Base-by-base conservation (phyloP, 2,797 vertebrate genomes). In the Ctenosaura bakeri region DNA sequence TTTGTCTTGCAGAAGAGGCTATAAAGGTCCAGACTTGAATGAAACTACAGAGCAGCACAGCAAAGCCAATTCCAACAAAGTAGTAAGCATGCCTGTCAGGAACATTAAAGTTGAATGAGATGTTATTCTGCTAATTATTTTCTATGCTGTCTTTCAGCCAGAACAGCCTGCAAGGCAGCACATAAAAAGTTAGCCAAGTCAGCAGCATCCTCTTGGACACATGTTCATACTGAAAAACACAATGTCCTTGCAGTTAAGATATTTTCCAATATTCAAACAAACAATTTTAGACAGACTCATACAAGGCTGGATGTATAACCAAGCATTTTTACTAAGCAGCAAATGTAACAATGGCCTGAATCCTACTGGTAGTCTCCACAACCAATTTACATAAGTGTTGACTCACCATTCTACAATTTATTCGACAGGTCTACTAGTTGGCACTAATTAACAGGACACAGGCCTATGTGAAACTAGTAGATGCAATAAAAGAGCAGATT, bases 1-100 rank as follows among this genome's bases (percentile, higher is more conserved):
- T 96, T 92, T 98, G 97, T 82, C 96, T 97, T 0, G 95, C 80
- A 73, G 97, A 97, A 59, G 96, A 76, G 56, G 96, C 22, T 59
- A 97, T 69, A 93, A 98, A 98, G 0, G 97, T 94, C 96, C 93
- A 96, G 7, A 97, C 95, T 90, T 98, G 97, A 88, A 97, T 88
- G 2, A 92, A 93, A 82, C 94, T 96, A 26, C 97, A 94, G 22
- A 97, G 6, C 20, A 98, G 56, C 6, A 97, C 95, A 12, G 87
- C 96, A 89, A 64, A 95, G 46, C 97, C 97, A 93, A 97, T 93
- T 42, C 13, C 97, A 86, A 97, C 83, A 0, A 97, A 98, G 90
- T 97, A 97, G 92, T 97, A 97, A 38, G 97, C 93, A 92, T 95
- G 89, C 38, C 97, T 98, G 93, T 38, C 62, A 20, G 92, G 90